A percentile compares a stretch with the other conserved stretches of the same genome.
Conservation (phyloP, 2,797 vertebrate genomes). For the Falco rusticolus region DNA sequence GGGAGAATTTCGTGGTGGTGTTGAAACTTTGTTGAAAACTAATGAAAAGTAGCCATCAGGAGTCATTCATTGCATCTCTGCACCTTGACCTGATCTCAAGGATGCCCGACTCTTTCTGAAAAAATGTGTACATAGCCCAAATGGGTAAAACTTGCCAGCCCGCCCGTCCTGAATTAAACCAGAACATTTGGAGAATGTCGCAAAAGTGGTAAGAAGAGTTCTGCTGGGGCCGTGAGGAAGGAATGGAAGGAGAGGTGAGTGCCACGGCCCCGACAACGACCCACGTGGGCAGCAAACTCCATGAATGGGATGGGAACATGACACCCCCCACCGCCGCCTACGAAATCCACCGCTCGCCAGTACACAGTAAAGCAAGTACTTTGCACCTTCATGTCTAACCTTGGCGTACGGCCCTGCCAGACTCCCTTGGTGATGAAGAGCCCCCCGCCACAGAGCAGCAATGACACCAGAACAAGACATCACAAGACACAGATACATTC, state of each 20-base stretch:
- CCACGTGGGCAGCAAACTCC: neutral
- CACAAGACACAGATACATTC: constrained; percentile 74
- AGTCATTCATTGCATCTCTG: neutral
- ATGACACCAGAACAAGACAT: constrained; percentile 73
- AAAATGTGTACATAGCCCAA: fast-evolving
- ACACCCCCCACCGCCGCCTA: neutral
- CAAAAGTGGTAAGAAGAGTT: constrained; percentile 69
- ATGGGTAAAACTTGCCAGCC: neutral
- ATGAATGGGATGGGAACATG: neutral
- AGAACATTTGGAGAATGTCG: neutral
- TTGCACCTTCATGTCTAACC: neutral
- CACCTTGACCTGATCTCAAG: neutral
- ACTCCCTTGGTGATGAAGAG: constrained; percentile 13
- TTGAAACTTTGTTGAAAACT: neutral
- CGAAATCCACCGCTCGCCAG: neutral
- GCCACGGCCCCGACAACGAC: neutral
- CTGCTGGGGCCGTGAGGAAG: neutral
- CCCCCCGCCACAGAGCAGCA: constrained; percentile 46
- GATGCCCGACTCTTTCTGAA: neutral
- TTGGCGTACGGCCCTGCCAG: neutral
- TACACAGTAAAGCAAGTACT: neutral
- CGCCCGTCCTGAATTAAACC: neutral
- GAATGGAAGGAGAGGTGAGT: neutral
- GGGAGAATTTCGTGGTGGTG: neutral
- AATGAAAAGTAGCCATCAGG: neutral